Evolutionary conservation across 2,797 vertebrate species (phyloP), one percentile per base, ranked within the genome.

Genomic region (Cygnus olor): DNA sequence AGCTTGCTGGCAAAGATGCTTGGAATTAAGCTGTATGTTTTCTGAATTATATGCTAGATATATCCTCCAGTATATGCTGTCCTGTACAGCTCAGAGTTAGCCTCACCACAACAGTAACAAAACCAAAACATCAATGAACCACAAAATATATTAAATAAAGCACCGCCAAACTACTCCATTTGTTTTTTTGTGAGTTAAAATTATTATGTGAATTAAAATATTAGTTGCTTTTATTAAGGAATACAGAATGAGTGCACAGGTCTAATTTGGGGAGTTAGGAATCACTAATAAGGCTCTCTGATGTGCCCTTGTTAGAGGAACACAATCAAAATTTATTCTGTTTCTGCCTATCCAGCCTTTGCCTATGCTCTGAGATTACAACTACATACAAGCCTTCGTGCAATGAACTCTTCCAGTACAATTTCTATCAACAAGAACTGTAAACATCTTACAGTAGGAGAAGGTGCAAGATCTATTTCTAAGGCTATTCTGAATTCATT

Each of bases 381-480:
- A 18, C 44, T 11, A 22, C 12, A 4, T 4, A 3, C 0, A 0
- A 54, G 14, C n/a, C 57, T 42, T 24, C 34, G 22, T 6, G 32
- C 16, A 44, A 27, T 8, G 4, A 34, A n/a, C 47, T 47, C 68
- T 51, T 85, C n/a, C 54, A 34, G 32, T 42, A 30, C 38, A 72
- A 44, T 45, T 69, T 68, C 44, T 38, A 3, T 6, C 54, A 21
- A 11, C 24, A 13, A 20, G 12, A 82, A 56, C 40, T 47, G 51
- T 42, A 65, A 83, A 69, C 15, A 24, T 11, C 17, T 27, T 47
- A 2, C 3, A 32, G 57, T 6, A 84, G 32, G 24, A 78, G n/a
- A 34, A 80, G 21, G 15, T 30, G 22, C n/a, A 36, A 56, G 32
- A 53, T 70, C 56, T 36, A 65, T 53, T 88, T 51, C 30, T 70